Evolutionary conservation across 1,140 invertebrate species (phyloP).

Genomic region (Monomorium pharaonis): DNA sequence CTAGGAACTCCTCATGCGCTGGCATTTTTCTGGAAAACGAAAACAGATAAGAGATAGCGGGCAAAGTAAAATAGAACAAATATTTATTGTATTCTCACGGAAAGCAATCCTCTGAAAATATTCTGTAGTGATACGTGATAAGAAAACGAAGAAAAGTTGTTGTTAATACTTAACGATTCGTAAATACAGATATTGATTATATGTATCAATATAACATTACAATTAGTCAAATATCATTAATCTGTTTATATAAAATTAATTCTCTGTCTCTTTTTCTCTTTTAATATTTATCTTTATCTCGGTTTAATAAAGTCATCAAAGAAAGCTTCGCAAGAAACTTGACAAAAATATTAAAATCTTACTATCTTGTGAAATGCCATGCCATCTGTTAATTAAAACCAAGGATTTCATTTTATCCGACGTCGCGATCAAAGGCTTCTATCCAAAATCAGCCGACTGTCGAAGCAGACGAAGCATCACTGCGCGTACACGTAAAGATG

Average conservation of each 20-base stretch:
- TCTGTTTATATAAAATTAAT: neutral
- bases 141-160: neutral
- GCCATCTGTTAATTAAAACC: neutral
- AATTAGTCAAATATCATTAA: neutral
- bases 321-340: neutral
- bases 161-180: neutral
- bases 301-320: neutral
- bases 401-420: neutral
- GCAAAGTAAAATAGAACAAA: neutral
- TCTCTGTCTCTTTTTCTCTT: neutral
- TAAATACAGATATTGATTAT: neutral
- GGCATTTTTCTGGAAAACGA: neutral
- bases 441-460: constrained; percentile 6
- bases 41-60: neutral
- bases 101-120: neutral
- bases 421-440: neutral
- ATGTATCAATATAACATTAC: neutral
- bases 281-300: constrained; percentile 1
- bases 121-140: neutral
- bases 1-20: neutral
- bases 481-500: neutral
- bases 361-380: constrained; percentile 41
- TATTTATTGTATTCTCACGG: constrained; percentile 4
- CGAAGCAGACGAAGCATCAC: neutral
- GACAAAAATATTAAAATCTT: neutral